Evolutionary conservation across 2,888 invertebrate species (phyloP).

Genomic region (Limnephilus marmoratus): DNA sequence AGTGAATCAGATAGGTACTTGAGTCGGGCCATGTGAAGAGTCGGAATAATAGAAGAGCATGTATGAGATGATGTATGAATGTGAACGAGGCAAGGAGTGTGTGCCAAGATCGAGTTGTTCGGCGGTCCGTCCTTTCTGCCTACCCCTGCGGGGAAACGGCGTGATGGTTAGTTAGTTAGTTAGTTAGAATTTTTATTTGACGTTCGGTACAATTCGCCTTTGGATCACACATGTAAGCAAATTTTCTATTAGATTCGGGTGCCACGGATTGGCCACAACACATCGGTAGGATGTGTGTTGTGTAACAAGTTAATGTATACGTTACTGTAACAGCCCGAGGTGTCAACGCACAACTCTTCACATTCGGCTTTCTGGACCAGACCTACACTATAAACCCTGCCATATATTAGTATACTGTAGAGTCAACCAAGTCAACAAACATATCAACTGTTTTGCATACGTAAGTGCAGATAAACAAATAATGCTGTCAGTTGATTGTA

Average conservation of each 20-base stretch:
- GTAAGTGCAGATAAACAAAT: slow-evolving; percentile 2
- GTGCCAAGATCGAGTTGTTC: no score
- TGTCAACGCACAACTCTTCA: background rate
- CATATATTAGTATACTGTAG: background rate
- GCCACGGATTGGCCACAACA: background rate
- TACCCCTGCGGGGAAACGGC: no score
- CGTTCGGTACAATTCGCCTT: no score
- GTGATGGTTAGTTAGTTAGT: no score
- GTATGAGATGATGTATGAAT: no score
- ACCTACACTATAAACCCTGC: background rate
- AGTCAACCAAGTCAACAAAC: background rate
- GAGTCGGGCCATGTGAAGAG: no score
- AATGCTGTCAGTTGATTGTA: background rate
- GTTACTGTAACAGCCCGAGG: background rate
- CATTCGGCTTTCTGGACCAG: background rate
- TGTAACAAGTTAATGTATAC: background rate
- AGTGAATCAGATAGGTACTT: no score
- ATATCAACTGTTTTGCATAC: background rate
- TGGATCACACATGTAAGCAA: no score
- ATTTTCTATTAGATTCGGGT: background rate
- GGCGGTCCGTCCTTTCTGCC: no score
- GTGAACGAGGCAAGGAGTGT: no score
- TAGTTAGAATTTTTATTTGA: no score
- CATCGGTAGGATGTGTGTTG: background rate
- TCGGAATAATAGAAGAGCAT: no score